Percentiles rank a stretch among this genome's conserved stretches.
phyloP scores from a whole-genome alignment of 2,797 vertebrate genomes.

The Momotus momota region DNA sequence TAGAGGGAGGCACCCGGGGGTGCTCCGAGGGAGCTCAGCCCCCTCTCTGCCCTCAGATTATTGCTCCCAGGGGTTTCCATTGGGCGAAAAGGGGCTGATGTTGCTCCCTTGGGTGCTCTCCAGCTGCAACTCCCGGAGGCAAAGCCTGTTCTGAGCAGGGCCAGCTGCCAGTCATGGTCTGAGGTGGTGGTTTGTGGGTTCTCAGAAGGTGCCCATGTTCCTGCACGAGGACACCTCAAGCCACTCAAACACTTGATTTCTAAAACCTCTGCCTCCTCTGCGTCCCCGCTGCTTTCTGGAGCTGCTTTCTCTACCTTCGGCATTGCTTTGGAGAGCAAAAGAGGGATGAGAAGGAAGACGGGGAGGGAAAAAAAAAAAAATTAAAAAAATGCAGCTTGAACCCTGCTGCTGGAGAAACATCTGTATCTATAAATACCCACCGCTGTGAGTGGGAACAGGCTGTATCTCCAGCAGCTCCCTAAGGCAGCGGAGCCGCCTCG shows the following conservation, averaged over 20 bases:
- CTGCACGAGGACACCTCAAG: neutral
- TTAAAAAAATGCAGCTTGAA: neutral
- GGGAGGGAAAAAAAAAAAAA: neutral
- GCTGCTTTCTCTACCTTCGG: neutral
- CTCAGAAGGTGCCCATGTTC: neutral
- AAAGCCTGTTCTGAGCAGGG: fast-evolving
- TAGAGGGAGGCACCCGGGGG: fast-evolving
- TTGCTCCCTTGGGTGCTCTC: neutral
- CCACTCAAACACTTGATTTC: neutral
- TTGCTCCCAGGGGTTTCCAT: fast-evolving
- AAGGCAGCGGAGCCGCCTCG: neutral
- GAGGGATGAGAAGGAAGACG: neutral
- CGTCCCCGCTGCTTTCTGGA: neutral
- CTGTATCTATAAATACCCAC: slow-evolving; percentile 61
- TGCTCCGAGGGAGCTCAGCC: neutral
- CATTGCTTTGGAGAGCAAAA: neutral
- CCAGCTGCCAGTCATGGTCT: neutral
- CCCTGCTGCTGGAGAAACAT: slow-evolving; percentile 55
- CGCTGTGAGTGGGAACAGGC: slow-evolving; percentile 52
- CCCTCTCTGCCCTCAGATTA: neutral
- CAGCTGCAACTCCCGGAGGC: neutral
- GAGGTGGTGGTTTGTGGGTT: fast-evolving
- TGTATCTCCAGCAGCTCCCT: slow-evolving; percentile 56
- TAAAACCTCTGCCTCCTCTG: neutral
- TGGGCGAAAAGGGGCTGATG: fast-evolving